Base-by-base conservation (phyloP, 2,888 invertebrate species). In the Agrochola lychnidis region DNA sequence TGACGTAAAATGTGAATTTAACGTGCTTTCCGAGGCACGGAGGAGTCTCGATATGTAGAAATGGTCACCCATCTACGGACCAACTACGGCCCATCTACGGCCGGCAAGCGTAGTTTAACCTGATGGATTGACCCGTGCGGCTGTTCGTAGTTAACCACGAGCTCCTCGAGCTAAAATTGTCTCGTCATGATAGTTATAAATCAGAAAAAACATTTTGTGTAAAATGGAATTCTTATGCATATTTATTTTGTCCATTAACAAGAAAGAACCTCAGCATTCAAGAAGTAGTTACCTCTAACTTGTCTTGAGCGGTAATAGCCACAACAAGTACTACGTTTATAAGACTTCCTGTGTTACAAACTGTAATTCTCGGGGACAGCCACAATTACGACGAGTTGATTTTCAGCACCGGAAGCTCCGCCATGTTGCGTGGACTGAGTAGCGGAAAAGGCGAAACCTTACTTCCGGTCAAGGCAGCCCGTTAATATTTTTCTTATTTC, bases 391-490 rank as follows among this genome's bases (percentile, higher is more conserved):
- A 78, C 82, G 83, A 86, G 81, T 87, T 88, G 82, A 87, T 88
- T 90, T 90, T 92, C 87, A 89, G 83, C 90, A 86, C 91, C 92
- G 92, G 92, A 92, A 90, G 85, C 84, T 85, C 87, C 81, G 83
- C 88, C 88, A 89, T 90, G 90, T 92, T 90, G 91, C 93, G 93
- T 93, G 93, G 89, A 89, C 87, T 87, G 87, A 89, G 88, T 87
- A 88, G 85, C 93, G 93, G 93, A 93, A 92, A 90, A 90, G 88
- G 90, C 90, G 87, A 92, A 91, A 91, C 91, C 90, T 87, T 84
- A 89, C 89, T 90, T 91, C 92, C 92, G 90, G 90, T 89, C 83
- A 81, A 84, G 86, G 83, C 83, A 88, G 85, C 84, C 86, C 88
- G 88, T 87, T 89, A 88, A 88, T 89, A 88, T 89, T 88, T 90